phyloP scores from a whole-genome alignment of 92 coral and sea anemone species.

The Paramuricea clavata region DNA sequence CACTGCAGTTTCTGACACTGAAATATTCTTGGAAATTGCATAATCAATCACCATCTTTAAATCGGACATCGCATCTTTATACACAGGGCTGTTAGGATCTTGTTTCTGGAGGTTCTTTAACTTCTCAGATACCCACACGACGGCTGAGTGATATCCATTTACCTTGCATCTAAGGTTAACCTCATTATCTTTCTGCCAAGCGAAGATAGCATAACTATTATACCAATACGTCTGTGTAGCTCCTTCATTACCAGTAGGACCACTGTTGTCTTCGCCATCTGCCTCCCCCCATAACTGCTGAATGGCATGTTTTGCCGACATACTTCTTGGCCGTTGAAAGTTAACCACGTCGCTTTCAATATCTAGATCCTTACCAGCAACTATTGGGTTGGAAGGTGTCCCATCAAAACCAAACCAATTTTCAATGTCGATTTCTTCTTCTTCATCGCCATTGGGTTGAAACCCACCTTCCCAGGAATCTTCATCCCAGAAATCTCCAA shows the following conservation, averaged over 20 bases:
- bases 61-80: constrained; percentile 8
- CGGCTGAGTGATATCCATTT: not conserved
- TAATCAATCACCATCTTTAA: constrained; percentile 1
- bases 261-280: constrained; percentile 48
- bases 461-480: constrained; percentile 23
- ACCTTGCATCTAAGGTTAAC: constrained; percentile 23
- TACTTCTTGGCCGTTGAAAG: not conserved
- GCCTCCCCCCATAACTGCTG: constrained; percentile 53
- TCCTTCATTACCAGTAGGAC: constrained; percentile 65
- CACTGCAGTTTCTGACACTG: not conserved
- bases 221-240: constrained; percentile 62
- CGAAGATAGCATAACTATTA: constrained; percentile 43
- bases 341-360: constrained; percentile 42
- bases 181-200: constrained; percentile 52
- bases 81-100: not conserved
- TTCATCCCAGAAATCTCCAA: constrained; percentile 26
- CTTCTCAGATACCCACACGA: not conserved
- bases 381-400: not conserved
- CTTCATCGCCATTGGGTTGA: constrained; percentile 42
- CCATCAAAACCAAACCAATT: constrained; percentile 27
- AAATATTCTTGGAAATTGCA: constrained; percentile 31
- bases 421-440: constrained; percentile 28
- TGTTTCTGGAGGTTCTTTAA: not conserved
- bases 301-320: not conserved
- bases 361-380: not conserved